Evolutionary conservation across 1,140 invertebrate genomes (phyloP), one percentile per base, ranked within the genome.

Genomic region (Zaprionus lachaisei): DNA sequence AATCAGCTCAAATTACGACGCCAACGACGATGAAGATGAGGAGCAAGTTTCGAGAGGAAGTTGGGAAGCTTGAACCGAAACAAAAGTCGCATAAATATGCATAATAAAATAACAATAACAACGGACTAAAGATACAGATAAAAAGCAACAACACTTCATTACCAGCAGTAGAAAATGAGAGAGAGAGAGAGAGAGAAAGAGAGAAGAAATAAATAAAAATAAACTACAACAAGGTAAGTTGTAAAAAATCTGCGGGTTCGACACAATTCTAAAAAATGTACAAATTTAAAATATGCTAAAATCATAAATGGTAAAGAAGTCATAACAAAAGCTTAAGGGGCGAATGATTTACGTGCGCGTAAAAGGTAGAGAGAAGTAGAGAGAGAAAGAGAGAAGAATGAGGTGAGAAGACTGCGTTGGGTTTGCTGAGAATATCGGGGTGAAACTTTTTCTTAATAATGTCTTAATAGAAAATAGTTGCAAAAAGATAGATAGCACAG

Each of bases 271-370:
- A 67, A 64, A 74, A 47, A 74, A 85, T 76, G 70, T 74, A 79
- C 71, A 68, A 73, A 51, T 80, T 85, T 80, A 82, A 90, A 80
- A 77, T 89, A 89, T 89, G 85, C 81, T 70, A 72, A 90, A 90
- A 90, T 69, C 85, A 72, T 81, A 49, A 81, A 87, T 61, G 69
- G 44, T 60, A 61, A 31, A 38, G 9, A 64, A 67, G 41, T 67
- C 58, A 72, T 57, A 67, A 72, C 70, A 79, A 79, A 78, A 76
- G 72, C 63, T 73, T 77, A 75, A 74, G 37, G 41, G 51, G 15
- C 75, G 47, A 61, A 82, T 89, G 81, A 89, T 89, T 90, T 90
- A 89, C 90, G 72, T 72, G 7, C 15, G 56, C 57, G 54, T 66
- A 71, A 24, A 80, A 69, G 51, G 49, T 22, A 76, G 64, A 61